Conservation (phyloP, 64 coral and sea anemone species). For the Actinia tenebrosa region DNA sequence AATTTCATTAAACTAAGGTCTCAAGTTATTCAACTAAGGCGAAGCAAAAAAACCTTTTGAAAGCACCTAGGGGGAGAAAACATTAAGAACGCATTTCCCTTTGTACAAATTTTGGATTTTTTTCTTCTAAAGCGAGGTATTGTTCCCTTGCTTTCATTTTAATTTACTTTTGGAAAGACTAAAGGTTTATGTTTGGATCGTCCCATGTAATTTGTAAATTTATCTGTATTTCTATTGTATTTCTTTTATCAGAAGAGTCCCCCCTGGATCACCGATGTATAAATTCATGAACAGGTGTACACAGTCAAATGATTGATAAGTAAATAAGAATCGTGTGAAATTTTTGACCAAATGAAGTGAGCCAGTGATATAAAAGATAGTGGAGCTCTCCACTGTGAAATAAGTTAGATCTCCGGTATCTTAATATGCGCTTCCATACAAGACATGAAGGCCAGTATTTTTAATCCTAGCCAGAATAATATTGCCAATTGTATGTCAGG, state of each 20-base stretch:
- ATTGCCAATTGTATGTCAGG: not conserved
- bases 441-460: not conserved
- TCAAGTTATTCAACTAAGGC: too few species aligned
- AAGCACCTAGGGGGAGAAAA: too few species aligned
- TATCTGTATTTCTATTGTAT: not conserved
- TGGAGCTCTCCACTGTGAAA: not conserved
- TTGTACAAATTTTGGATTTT: too few species aligned
- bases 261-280: not conserved
- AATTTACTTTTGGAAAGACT: too few species aligned
- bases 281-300: not conserved
- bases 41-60: too few species aligned
- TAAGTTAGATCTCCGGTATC: not conserved
- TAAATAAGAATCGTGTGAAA: not conserved
- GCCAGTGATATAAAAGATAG: slow-evolving; percentile 6
- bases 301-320: not conserved
- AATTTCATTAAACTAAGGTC: too few species aligned
- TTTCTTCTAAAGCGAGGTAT: too few species aligned
- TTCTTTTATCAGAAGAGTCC: too few species aligned
- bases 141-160: too few species aligned
- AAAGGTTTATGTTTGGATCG: not conserved
- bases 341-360: not conserved
- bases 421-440: not conserved
- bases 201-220: not conserved
- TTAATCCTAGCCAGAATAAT: not conserved
- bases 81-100: too few species aligned